Conservation (phyloP, 2,113 vertebrate genomes). For the Indri indri region DNA sequence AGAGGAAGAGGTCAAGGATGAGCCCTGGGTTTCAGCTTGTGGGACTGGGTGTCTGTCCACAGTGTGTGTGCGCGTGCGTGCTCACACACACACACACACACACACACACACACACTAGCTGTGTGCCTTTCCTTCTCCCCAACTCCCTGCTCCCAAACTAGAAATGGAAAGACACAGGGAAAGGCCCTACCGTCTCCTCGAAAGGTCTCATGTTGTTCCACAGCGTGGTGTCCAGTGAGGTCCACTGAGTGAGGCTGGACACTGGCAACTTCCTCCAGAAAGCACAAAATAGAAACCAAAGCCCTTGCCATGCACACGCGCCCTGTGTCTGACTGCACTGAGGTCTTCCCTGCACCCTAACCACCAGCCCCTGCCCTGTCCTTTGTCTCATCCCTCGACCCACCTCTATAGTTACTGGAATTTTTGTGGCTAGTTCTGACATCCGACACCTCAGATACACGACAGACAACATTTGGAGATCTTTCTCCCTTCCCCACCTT, state of each 20-base stretch:
- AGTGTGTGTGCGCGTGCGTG: neutral
- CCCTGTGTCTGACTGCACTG: neutral
- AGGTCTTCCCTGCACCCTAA: neutral
- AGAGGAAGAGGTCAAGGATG: neutral
- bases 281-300: neutral
- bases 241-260: neutral
- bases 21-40: neutral
- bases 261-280: neutral
- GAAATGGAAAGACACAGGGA: neutral
- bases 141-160: neutral
- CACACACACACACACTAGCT: neutral
- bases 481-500: no score
- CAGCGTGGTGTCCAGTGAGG: neutral
- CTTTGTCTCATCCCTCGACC: neutral
- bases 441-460: neutral
- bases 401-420: neutral
- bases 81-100: fast-evolving
- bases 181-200: neutral
- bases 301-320: fast-evolving
- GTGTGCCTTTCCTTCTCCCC: neutral
- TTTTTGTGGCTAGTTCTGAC: neutral
- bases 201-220: neutral
- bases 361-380: neutral
- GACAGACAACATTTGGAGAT: neutral
- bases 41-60: neutral